Conservation (phyloP, 1,140 invertebrate genomes). For the Elymnias hypermnestra region DNA sequence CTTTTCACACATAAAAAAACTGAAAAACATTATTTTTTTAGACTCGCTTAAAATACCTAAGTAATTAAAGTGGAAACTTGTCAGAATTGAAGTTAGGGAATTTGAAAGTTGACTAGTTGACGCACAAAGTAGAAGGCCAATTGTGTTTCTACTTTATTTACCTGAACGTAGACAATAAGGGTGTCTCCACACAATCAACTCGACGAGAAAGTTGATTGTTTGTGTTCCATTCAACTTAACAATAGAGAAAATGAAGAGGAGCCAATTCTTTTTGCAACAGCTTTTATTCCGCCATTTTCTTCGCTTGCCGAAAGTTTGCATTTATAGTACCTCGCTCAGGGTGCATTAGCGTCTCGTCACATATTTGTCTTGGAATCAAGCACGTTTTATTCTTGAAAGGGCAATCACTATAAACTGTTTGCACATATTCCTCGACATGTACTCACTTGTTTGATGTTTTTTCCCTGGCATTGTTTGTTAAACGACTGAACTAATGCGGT, state of each 20-base stretch:
- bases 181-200: conserved; percentile 71
- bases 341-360: conserved; percentile 57
- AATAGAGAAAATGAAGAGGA: conserved; percentile 72
- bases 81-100: conserved; percentile 49
- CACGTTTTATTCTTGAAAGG: conserved; percentile 38
- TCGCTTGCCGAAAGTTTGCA: conserved; percentile 64
- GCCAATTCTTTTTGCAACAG: conserved; percentile 67
- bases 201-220: conserved; percentile 69
- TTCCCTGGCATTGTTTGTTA: conserved; percentile 29
- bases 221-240: conserved; percentile 69
- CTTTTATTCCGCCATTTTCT: conserved; percentile 64
- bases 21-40: too few relatives aligned
- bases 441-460: conserved; percentile 30
- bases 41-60: too few relatives aligned
- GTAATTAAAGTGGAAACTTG: conserved; percentile 32
- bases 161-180: conserved; percentile 69
- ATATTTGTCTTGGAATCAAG: conserved; percentile 63
- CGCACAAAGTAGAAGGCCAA: conserved; percentile 54
- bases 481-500: conserved; percentile 18
- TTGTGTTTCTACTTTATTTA: conserved; percentile 68
- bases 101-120: conserved; percentile 65
- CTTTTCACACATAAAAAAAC: too few relatives aligned
- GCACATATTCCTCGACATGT: conserved; percentile 33
- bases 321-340: conserved; percentile 46
- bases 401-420: conserved; percentile 56